phyloP scores from a whole-genome alignment of 1,140 invertebrate species.

The Drosophila aff. region DNA sequence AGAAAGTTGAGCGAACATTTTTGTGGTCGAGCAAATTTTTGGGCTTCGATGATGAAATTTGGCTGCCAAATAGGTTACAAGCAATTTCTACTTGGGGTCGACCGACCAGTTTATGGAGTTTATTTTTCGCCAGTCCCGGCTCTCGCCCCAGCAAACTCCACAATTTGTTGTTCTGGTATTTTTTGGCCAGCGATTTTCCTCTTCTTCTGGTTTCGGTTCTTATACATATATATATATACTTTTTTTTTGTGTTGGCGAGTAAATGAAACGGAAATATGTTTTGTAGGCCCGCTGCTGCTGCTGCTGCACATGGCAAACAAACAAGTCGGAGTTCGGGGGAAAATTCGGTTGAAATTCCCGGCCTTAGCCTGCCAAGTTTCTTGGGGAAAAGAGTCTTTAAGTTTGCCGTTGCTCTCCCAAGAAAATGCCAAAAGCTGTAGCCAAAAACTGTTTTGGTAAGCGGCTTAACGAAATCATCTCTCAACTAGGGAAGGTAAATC shows the following conservation, averaged over 20 bases:
- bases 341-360: conserved; percentile 17
- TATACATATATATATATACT: conserved; percentile 9
- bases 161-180: conserved; percentile 56
- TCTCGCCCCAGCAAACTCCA: background rate
- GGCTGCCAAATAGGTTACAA: conserved; percentile 82
- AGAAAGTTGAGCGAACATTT: conserved; percentile 78
- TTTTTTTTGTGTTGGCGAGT: conserved; percentile 64
- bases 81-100: conserved; percentile 79
- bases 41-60: conserved; percentile 82
- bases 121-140: conserved; percentile 13
- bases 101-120: conserved; percentile 73
- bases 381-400: conserved; percentile 43
- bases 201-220: conserved; percentile 26
- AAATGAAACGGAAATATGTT: conserved; percentile 84
- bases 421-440: conserved; percentile 29
- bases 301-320: conserved; percentile 61
- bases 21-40: conserved; percentile 82
- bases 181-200: conserved; percentile 71
- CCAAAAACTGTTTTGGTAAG: conserved; percentile 30
- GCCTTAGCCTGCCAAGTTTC: conserved; percentile 34
- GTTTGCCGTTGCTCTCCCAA: conserved; percentile 10
- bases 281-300: conserved; percentile 59
- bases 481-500: conserved; percentile 33
- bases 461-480: conserved; percentile 49
- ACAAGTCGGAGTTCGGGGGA: conserved; percentile 15